Percentiles rank a stretch among this genome's conserved stretches.
Conservation (phyloP, 2,888 invertebrate species). For the Pseudococcus viburni region DNA sequence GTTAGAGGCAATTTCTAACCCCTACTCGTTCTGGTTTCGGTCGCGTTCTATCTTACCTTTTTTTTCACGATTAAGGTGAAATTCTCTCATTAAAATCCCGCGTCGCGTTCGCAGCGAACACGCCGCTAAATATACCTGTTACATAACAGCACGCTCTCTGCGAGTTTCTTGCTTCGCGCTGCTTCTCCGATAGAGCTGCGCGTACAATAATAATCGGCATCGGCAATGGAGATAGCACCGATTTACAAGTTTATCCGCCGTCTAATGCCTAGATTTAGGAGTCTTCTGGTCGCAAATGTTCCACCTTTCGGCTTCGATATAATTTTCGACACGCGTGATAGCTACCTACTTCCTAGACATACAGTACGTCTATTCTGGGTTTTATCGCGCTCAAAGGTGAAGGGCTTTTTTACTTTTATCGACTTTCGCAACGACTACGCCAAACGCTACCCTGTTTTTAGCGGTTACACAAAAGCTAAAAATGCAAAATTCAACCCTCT, state of each 20-base stretch:
- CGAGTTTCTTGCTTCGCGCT: slow-evolving; percentile 16
- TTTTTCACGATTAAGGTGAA: slow-evolving; percentile 65
- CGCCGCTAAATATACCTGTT: slow-evolving; percentile 14
- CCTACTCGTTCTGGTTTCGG: slow-evolving; percentile 65
- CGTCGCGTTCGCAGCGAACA: not conserved
- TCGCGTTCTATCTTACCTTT: slow-evolving; percentile 51
- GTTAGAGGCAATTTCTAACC: slow-evolving; percentile 66
- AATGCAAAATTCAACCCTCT: slow-evolving; percentile 14
- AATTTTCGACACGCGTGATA: not conserved
- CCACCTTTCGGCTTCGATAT: not conserved
- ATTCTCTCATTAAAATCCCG: slow-evolving; percentile 60
- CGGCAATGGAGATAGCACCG: not conserved
- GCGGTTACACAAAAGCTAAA: not conserved
- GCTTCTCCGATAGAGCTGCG: not conserved
- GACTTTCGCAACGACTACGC: not conserved
- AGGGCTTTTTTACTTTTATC: not conserved
- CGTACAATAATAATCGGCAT: not conserved
- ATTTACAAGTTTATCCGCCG: not conserved
- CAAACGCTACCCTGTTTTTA: not conserved
- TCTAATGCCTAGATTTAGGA: not conserved
- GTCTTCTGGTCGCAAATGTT: not conserved
- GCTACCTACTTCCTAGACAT: too few species aligned
- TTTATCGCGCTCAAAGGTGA: not conserved
- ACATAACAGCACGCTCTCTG: not conserved
- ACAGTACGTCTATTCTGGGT: too few species aligned